Evolutionary conservation across 2,797 vertebrate species (phyloP), one percentile per base, ranked within the genome.

Genomic region (Tarsius wallacei): DNA sequence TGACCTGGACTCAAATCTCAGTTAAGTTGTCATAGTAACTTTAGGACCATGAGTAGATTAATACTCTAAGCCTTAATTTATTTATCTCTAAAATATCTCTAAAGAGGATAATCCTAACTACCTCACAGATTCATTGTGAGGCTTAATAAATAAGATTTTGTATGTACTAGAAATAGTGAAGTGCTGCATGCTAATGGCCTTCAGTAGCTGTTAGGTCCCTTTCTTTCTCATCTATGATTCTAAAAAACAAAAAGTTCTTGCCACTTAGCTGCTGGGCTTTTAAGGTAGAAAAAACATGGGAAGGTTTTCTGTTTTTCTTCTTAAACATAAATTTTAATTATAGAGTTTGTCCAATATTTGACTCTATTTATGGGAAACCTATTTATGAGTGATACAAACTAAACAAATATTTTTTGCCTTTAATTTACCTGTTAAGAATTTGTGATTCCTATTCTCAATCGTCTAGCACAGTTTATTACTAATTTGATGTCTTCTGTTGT

Each of bases 321-420:
- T 91, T 89, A 84, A 90, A 74, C 33, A n/a, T 66, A 95, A 61
- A 86, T 96, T 80, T 71, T 80, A 77, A 19, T 90, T 90, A 81
- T 42, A 88, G 17, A 91, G 42, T 42, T 42, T 76, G 13, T 87
- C 26, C 14, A 73, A 26, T 59, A 87, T 90, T 91, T 95, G 8
- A 57, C 21, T 81, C 24, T 83, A 5, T 93, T 88, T 93, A 63
- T 64, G 55, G 76, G 86, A 94, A 97, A 81, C 42, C 81, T 21
- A 77, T 64, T 97, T 51, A 63, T 71, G 53, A 87, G 26, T 82
- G 78, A 5, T 49, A 26, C 82, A 90, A 90, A 53, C n/a, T 76
- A 61, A 14, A 91, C 42, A 77, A 61, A 51, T 82, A 55, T 84
- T 92, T 96, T 92, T 93, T 95, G 26, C 90, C 26, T 90, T 96